Conservation (phyloP, 2,113 vertebrate species). For the Falcunculus frontatus region DNA sequence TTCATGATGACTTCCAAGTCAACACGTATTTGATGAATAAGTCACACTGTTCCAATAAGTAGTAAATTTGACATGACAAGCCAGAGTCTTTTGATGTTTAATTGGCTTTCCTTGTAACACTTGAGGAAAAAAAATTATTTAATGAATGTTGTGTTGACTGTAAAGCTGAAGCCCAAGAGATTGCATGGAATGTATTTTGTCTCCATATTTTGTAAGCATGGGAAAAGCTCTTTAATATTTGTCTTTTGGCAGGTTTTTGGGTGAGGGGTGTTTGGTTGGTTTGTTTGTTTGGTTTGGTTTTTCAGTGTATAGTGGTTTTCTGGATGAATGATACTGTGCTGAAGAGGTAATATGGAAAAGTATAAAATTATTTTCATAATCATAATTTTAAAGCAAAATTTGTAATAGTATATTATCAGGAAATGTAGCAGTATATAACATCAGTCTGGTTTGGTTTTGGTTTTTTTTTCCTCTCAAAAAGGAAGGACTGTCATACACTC, state of each 20-base stretch:
- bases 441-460: neutral
- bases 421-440: neutral
- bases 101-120: slow-evolving; percentile 9
- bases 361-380: neutral
- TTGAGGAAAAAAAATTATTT: neutral
- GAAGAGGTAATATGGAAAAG: neutral
- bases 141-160: neutral
- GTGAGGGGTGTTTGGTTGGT: neutral
- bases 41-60: neutral
- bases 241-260: fast-evolving
- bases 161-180: neutral
- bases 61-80: slow-evolving; percentile 14
- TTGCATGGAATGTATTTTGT: neutral
- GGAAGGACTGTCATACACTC: neutral
- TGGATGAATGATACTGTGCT: neutral
- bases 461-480: neutral
- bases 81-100: slow-evolving; percentile 29
- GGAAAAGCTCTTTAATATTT: neutral
- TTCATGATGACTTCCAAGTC: slow-evolving; percentile 3
- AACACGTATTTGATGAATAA: neutral
- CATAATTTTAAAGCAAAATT: neutral
- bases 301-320: neutral
- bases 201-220: neutral
- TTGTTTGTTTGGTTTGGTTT: neutral
- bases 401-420: neutral